Evolutionary conservation across 1,140 invertebrate species (phyloP).

Genomic region (Brachionus angularis): DNA sequence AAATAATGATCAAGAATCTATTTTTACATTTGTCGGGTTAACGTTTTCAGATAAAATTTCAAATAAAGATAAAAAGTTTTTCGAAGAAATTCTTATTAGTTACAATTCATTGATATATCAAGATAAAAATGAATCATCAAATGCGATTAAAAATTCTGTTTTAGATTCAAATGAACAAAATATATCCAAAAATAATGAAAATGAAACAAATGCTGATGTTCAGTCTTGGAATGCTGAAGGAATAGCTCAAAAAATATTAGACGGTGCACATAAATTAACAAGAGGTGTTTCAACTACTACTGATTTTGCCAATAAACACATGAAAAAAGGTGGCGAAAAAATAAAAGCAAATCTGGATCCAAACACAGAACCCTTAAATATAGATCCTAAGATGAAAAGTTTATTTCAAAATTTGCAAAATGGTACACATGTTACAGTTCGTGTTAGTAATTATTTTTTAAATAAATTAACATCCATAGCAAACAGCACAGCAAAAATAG

Average conservation of each 20-base stretch:
- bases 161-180: background rate
- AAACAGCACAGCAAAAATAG: conserved; percentile 4
- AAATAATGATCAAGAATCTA: background rate
- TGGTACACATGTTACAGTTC: conserved; percentile 37
- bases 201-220: conserved; percentile 10
- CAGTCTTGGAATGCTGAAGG: conserved; percentile 6
- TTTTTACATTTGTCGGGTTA: conserved; percentile 33
- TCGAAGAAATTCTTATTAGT: conserved; percentile 24
- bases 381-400: conserved; percentile 30
- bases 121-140: background rate
- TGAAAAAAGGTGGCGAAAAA: conserved; percentile 18
- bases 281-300: conserved; percentile 3
- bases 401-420: background rate
- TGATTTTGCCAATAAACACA: conserved; percentile 30
- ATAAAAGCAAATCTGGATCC: conserved; percentile 9
- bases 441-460: conserved; percentile 17
- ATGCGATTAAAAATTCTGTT: too few species aligned
- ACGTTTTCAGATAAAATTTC: background rate
- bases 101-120: conserved; percentile 10
- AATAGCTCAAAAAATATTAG: conserved; percentile 21
- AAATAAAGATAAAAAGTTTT: background rate
- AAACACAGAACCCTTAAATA: background rate
- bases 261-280: conserved; percentile 14
- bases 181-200: background rate
- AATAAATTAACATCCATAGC: conserved; percentile 26